Percentiles rank a stretch among this genome's conserved stretches.
These are phyloP conservation scores for Thalassaphorura encarpata DNA, from an alignment of 1,140 invertebrate species.

Conservation along the genomic window DNA sequence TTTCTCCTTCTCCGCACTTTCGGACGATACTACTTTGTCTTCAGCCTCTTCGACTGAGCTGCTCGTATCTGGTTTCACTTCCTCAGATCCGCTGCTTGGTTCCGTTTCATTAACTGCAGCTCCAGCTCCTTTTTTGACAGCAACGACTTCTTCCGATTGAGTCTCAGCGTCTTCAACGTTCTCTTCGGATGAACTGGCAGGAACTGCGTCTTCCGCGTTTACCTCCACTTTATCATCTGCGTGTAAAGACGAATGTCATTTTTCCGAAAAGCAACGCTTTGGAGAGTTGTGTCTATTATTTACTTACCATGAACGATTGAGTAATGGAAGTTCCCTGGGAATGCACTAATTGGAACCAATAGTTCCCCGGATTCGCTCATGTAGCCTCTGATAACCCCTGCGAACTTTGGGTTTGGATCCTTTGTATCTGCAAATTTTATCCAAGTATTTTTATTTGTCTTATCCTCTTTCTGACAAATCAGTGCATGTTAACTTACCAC, in stretches of 20 bases:
- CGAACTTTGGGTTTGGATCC: constrained; percentile 1
- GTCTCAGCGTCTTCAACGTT: too few relatives aligned
- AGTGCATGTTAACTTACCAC: neutral
- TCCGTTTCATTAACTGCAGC: neutral
- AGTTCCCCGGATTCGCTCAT: neutral
- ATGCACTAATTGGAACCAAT: neutral
- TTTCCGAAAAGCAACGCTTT: neutral
- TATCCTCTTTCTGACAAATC: too few relatives aligned
- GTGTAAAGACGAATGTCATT: neutral
- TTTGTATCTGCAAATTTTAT: neutral
- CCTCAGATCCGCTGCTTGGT: too few relatives aligned
- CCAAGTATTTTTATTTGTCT: too few relatives aligned
- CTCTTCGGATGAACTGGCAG: neutral
- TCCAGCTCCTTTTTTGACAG: neutral
- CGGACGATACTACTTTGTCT: neutral
- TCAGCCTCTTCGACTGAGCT: neutral
- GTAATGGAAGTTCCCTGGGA: neutral
- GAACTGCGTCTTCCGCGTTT: neutral
- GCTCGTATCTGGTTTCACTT: neutral
- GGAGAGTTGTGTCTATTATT: neutral
- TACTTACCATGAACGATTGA: neutral
- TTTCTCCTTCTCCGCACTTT: neutral
- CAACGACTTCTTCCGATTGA: neutral
- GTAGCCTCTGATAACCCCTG: neutral
- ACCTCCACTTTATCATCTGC: neutral